Percentiles rank a stretch among this genome's conserved stretches.
Conservation (phyloP, 2,888 invertebrate species). For the Ariolimax columbianus region DNA sequence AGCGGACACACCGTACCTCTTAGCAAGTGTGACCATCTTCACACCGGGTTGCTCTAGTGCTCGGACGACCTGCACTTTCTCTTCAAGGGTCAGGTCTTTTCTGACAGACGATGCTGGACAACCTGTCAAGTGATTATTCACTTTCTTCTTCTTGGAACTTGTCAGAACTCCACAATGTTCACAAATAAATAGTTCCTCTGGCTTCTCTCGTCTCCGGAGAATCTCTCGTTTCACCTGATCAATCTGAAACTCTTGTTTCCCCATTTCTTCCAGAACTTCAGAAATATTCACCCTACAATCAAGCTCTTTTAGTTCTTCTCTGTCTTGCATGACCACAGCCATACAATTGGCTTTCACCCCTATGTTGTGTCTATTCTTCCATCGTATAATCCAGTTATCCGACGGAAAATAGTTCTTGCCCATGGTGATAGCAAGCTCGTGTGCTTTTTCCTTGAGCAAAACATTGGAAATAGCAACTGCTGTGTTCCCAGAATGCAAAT, state of each 20-base stretch:
- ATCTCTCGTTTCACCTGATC: constrained; percentile 32
- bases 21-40: constrained; percentile 42
- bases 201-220: not conserved
- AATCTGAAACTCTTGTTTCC: constrained; percentile 1
- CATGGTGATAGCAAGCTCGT: constrained; percentile 38
- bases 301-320: constrained; percentile 12
- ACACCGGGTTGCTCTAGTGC: constrained; percentile 43
- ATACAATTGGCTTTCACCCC: not conserved
- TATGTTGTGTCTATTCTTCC: constrained; percentile 50
- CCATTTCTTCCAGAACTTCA: constrained; percentile 25
- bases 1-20: constrained; percentile 46
- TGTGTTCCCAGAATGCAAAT: not conserved
- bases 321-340: not conserved
- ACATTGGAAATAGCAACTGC: constrained; percentile 36
- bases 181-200: constrained; percentile 45
- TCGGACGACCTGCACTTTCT: constrained; percentile 42
- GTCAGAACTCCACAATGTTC: constrained; percentile 45
- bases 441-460: constrained; percentile 40
- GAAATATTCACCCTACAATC: constrained; percentile 27
- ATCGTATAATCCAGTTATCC: constrained; percentile 48
- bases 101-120: constrained; percentile 36
- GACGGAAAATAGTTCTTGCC: constrained; percentile 38
- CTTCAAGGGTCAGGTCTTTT: constrained; percentile 47
- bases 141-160: constrained; percentile 24
- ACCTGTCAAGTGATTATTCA: constrained; percentile 20